Conservation (phyloP, 2,888 invertebrate genomes). For the Drosophila borealis region DNA sequence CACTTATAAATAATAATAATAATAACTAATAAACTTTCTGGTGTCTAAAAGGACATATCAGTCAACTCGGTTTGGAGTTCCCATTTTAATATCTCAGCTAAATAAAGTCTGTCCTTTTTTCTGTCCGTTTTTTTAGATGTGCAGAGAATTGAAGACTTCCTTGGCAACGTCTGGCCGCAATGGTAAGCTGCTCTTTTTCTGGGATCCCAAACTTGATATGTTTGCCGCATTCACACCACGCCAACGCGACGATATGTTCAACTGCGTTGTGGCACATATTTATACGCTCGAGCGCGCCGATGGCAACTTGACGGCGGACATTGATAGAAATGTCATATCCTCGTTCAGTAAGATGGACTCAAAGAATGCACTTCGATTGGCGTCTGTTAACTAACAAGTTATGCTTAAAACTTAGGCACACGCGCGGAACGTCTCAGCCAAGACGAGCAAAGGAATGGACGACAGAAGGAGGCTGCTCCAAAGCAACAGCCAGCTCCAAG, state of each 20-base stretch:
- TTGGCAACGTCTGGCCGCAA: constrained; percentile 20
- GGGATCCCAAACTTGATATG: constrained; percentile 71
- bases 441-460: too few relatives aligned
- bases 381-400: background rate
- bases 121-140: constrained; percentile 55
- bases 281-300: constrained; percentile 38
- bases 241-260: constrained; percentile 53
- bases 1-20: too few relatives aligned
- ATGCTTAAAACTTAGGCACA: constrained; percentile 22
- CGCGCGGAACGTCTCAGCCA: constrained; percentile 6
- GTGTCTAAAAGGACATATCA: too few relatives aligned
- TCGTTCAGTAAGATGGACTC: constrained; percentile 44
- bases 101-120: too few relatives aligned
- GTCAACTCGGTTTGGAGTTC: too few relatives aligned
- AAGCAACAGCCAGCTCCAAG: too few relatives aligned
- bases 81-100: too few relatives aligned
- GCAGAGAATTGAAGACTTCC: constrained; percentile 43
- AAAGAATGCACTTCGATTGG: background rate
- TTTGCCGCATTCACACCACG: constrained; percentile 38
- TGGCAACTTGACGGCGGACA: constrained; percentile 42
- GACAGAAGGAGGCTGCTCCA: too few relatives aligned
- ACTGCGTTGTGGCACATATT: constrained; percentile 39
- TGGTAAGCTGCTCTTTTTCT: constrained; percentile 64
- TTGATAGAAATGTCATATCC: constrained; percentile 8
- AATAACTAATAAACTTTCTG: too few relatives aligned